phyloP scores from a whole-genome alignment of 1,140 invertebrate genomes.

The Caenorhabditis briggsae region DNA sequence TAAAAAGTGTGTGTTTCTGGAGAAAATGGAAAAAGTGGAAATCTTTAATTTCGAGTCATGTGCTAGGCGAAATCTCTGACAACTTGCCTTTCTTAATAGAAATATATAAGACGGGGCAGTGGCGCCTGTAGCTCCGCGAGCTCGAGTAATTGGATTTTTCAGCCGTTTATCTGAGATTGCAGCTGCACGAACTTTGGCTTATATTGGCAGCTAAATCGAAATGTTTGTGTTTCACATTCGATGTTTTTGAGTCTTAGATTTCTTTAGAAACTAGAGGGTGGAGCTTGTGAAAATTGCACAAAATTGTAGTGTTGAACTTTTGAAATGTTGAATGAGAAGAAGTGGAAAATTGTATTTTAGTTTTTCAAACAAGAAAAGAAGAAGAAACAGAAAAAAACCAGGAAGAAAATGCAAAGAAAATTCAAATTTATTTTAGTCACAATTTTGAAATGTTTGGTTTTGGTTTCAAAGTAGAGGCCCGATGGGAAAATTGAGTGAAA shows the following conservation, averaged over 20 bases:
- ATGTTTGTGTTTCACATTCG: neutral
- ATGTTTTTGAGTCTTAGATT: neutral
- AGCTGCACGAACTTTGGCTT: constrained; percentile 52
- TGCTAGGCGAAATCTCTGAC: neutral
- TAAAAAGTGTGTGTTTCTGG: neutral
- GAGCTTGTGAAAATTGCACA: neutral
- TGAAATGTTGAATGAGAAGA: constrained; percentile 1
- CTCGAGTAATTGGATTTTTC: constrained; percentile 49
- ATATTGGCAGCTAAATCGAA: neutral
- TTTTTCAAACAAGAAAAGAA: too few relatives aligned
- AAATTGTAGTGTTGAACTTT: neutral
- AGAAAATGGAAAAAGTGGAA: neutral
- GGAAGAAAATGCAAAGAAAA: neutral
- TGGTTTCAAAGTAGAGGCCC: constrained; percentile 7
- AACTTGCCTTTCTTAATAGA: neutral
- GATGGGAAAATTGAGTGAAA: constrained; percentile 8
- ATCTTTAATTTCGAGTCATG: neutral
- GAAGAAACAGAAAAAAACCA: too few relatives aligned
- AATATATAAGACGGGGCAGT: neutral
- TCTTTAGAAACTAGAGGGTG: neutral
- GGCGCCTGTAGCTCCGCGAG: constrained; percentile 19
- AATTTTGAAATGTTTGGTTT: constrained; percentile 49
- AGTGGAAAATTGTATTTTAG: neutral
- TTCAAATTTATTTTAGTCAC: constrained; percentile 9
- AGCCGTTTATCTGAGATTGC: constrained; percentile 6